Percentiles rank a stretch among this genome's conserved stretches.
Evolutionary conservation across 2,113 vertebrate genomes (phyloP).

Genomic region (Prochilodus magdalenae): DNA sequence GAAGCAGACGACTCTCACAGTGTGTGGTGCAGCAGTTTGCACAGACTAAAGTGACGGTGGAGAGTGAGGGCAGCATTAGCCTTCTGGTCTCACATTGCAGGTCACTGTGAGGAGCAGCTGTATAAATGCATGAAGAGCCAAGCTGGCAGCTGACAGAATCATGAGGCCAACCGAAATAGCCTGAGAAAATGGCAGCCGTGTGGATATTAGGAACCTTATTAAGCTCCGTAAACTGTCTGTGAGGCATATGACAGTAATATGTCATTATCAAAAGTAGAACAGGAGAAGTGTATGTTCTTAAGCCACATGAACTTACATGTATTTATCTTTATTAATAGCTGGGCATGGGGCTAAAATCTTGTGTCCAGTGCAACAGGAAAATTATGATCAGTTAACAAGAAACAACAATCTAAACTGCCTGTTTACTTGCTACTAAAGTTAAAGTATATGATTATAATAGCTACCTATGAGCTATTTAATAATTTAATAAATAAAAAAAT

Average conservation of each 20-base stretch:
- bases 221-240: neutral
- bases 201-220: neutral
- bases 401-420: no score
- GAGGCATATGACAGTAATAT: neutral
- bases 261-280: neutral
- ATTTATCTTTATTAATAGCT: no score
- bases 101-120: conserved; percentile 46
- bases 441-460: no score
- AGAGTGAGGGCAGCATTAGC: neutral
- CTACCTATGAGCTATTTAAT: no score
- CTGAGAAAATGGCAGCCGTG: conserved; percentile 42
- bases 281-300: neutral
- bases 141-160: conserved; percentile 6
- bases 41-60: conserved; percentile 11
- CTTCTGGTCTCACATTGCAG: conserved; percentile 52
- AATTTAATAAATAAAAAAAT: neutral
- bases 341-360: no score
- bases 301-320: no score
- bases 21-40: neutral
- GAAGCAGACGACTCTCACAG: neutral
- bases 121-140: conserved; percentile 26
- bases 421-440: no score
- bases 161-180: conserved; percentile 55
- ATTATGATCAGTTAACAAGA: no score
- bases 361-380: no score